Conservation (phyloP, 2,888 invertebrate genomes). For the Neuroscelio doddi region DNA sequence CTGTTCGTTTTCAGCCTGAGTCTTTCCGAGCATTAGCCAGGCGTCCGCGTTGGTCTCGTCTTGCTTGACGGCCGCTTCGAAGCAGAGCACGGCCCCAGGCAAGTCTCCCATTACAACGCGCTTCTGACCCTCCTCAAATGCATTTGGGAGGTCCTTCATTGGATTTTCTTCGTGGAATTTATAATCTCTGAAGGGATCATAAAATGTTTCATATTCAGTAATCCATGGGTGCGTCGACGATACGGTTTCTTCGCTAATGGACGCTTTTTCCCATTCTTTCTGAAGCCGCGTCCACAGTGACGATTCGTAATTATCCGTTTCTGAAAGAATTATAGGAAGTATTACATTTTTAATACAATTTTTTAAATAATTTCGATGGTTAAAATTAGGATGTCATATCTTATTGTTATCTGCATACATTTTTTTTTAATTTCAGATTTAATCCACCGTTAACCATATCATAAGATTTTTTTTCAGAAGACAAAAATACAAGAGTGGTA, state of each 20-base stretch:
- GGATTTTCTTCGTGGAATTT: slow-evolving; percentile 89
- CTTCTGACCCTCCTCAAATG: slow-evolving; percentile 89
- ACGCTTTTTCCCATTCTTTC: slow-evolving; percentile 86
- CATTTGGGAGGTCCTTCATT: slow-evolving; percentile 83
- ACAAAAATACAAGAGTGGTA: no score
- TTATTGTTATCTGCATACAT: no score
- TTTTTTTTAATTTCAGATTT: no score
- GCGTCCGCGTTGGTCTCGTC: slow-evolving; percentile 85
- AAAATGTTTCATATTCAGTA: slow-evolving; percentile 78
- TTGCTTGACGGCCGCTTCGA: slow-evolving; percentile 95
- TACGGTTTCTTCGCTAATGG: slow-evolving; percentile 71
- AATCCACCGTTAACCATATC: no score
- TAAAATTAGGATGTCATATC: no score
- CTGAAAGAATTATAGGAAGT: no score
- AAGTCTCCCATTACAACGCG: slow-evolving; percentile 90
- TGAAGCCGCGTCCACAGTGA: slow-evolving; percentile 77
- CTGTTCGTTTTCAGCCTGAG: slow-evolving; percentile 98
- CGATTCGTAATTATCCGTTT: slow-evolving; percentile 73
- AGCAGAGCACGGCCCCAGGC: slow-evolving; percentile 95
- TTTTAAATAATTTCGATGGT: no score
- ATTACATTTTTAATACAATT: no score
- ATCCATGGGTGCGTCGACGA: slow-evolving; percentile 80
- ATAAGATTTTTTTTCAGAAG: no score
- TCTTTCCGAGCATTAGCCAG: slow-evolving; percentile 91
- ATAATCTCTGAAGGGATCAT: slow-evolving; percentile 82